A percentile compares a stretch with the other conserved stretches of the same genome.
Evolutionary conservation across 2,888 invertebrate genomes (phyloP).

Genomic region (Lepidonotus clava): DNA sequence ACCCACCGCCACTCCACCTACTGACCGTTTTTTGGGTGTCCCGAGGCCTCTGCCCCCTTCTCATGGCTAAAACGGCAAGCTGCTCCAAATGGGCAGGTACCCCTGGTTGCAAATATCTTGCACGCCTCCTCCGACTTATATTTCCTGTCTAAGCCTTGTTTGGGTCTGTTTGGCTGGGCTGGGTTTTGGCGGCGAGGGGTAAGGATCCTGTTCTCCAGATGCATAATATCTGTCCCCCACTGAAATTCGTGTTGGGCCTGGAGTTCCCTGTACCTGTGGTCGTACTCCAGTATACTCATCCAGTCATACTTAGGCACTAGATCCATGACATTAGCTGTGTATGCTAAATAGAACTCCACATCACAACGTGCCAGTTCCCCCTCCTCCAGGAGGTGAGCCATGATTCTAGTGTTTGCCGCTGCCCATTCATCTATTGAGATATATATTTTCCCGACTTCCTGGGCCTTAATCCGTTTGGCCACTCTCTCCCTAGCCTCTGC

Average conservation of each 20-base stretch:
- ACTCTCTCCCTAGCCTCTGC: too few species aligned
- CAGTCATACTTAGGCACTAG: neutral
- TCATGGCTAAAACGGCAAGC: too few species aligned
- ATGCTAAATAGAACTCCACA: neutral
- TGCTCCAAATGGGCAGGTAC: too few species aligned
- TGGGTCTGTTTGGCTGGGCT: too few species aligned
- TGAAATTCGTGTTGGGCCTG: neutral
- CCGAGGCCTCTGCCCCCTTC: too few species aligned
- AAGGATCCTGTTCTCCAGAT: neutral
- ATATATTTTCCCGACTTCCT: too few species aligned
- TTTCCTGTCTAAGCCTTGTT: too few species aligned
- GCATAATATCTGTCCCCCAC: neutral
- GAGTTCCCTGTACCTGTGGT: neutral
- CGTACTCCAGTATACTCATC: neutral
- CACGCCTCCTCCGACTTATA: too few species aligned
- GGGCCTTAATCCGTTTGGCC: too few species aligned
- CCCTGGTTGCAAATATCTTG: too few species aligned
- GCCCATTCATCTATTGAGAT: neutral
- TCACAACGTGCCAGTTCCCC: neutral
- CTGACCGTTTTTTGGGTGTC: too few species aligned
- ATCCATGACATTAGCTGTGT: neutral
- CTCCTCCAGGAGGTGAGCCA: neutral
- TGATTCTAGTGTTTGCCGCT: neutral
- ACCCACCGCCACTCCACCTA: too few species aligned
- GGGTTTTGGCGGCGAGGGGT: neutral